A percentile compares a stretch with the other conserved stretches of the same genome.
Conservation (phyloP, 1,140 invertebrate genomes). For the Oncopodura yosiiana region DNA sequence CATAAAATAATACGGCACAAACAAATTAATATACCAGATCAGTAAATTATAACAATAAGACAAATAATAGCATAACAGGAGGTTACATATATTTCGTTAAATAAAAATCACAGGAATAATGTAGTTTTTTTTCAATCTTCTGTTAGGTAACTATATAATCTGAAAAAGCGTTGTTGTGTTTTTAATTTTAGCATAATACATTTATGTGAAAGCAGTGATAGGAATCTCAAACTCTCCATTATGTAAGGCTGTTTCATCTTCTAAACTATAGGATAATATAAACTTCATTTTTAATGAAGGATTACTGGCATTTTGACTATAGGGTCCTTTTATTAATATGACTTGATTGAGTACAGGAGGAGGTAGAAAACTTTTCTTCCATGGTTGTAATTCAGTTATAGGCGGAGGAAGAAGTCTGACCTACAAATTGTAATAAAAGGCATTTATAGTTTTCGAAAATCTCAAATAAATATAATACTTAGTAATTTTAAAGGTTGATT, state of each 20-base stretch:
- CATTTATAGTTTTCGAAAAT: conserved; percentile 2
- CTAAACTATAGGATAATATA: conserved; percentile 29
- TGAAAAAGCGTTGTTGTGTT: too few relatives aligned
- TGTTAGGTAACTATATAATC: too few relatives aligned
- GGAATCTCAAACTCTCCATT: conserved; percentile 27
- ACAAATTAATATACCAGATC: too few relatives aligned
- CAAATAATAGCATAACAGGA: too few relatives aligned
- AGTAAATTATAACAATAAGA: too few relatives aligned
- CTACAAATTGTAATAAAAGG: conserved; percentile 4
- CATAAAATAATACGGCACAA: too few relatives aligned
- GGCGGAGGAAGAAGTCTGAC: conserved; percentile 30
- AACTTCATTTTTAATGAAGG: conserved; percentile 21
- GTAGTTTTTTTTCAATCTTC: too few relatives aligned
- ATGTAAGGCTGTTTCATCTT: conserved; percentile 29
- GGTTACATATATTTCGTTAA: too few relatives aligned
- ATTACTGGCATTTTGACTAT: not conserved
- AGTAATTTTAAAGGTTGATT: conserved; percentile 1
- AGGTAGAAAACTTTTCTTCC: conserved; percentile 33
- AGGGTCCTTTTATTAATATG: conserved; percentile 17
- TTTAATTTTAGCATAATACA: too few relatives aligned
- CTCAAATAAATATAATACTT: not conserved
- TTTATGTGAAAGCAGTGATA: too few relatives aligned
- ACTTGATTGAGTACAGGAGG: conserved; percentile 33
- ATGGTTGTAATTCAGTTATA: conserved; percentile 27
- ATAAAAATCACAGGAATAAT: too few relatives aligned